Evolutionary conservation across 1,140 invertebrate species (phyloP).

Genomic region (Sycophaga agraensis): DNA sequence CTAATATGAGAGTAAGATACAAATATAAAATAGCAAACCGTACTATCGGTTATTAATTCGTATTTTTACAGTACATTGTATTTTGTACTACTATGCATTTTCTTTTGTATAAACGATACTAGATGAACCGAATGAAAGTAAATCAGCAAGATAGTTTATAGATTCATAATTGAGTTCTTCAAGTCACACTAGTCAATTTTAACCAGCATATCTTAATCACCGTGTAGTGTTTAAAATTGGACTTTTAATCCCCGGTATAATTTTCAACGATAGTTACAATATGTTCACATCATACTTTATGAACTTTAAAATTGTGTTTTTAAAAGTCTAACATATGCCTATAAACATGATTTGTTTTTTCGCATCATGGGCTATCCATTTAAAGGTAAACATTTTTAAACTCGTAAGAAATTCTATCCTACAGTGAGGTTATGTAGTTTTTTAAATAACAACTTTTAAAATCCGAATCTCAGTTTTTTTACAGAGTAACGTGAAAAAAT

Average conservation of each 20-base stretch:
- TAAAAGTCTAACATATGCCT: neutral
- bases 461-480: neutral
- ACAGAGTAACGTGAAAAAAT: neutral
- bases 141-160: no score
- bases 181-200: no score
- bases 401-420: neutral
- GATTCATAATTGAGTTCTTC: no score
- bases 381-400: neutral
- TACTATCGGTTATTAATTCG: no score
- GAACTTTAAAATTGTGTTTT: conserved; percentile 8
- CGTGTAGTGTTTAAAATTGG: no score
- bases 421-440: conserved; percentile 10
- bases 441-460: neutral
- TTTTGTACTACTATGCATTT: no score
- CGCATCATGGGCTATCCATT: conserved; percentile 14
- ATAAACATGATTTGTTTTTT: conserved; percentile 4
- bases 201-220: no score
- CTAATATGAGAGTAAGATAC: no score
- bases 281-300: conserved; percentile 8
- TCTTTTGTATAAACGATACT: no score
- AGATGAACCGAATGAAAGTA: no score
- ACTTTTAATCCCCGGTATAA: no score
- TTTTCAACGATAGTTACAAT: neutral
- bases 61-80: neutral
- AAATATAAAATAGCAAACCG: no score